Evolutionary conservation across 2,888 invertebrate genomes (phyloP), one percentile per base, ranked within the genome.

Genomic region (Callyntrura sp.): DNA sequence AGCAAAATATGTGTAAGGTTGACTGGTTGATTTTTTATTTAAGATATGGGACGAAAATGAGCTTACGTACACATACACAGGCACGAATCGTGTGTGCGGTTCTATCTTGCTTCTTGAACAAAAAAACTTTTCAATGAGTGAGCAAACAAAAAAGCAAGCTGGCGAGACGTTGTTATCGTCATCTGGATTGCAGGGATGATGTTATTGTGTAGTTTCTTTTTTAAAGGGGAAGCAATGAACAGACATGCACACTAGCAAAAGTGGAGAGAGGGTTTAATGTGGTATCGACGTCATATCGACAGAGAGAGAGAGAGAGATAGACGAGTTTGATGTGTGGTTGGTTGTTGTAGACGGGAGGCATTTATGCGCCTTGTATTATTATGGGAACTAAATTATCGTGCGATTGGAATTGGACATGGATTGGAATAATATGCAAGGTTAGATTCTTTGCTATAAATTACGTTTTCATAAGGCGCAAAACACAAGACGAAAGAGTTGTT

Each of bases 91-190:
- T 79, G 55, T 87, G 81, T 87, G 76, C 51, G 51, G 76, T 55
- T 76, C 48, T 55, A 25, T 25, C 76, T 25, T 51, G 20, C 51
- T 76, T 51, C 51, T 25, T 76, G 35, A 78, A 60, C 35, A 35
- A 35, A 35, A 14, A 68, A 89, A 85, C 60, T 81, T 85, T 79
- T 90, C 78, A 90, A 48, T 85, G 85, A 90, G 81, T 90, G 85
- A 90, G 35, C 90, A 85, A 90, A 81, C 90, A 90, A 85, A 84
- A 84, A 90, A 60, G 65, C 78, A 78, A 79, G 70, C 82, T 88
- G 48, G 81, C 70, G 73, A 88, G 83, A 65, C 48, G 68, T n/a
- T 70, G 65, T 83, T 88, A 62, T 88, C 65, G 57, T 88, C 88
- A 65, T 87, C 81, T 55, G 81, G 65, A 79, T 68, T 85, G 79